Evolutionary conservation across 1,140 invertebrate species (phyloP).

Genomic region (Macrotrachela quadricornifera): DNA sequence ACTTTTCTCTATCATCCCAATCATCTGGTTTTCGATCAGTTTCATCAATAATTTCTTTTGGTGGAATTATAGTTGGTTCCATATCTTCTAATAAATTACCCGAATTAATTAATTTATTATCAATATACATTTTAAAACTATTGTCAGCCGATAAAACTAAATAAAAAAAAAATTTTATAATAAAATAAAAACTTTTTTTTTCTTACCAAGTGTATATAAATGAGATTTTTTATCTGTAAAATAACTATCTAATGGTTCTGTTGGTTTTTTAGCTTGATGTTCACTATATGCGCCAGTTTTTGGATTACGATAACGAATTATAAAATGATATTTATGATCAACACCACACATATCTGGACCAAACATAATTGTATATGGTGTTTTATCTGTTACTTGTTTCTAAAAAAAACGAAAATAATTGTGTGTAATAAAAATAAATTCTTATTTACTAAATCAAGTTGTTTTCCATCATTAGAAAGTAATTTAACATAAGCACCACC

Average conservation of each 20-base stretch:
- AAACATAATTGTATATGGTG: conserved; percentile 94
- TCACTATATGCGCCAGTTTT: conserved; percentile 58
- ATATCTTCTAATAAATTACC: conserved; percentile 72
- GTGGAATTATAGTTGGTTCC: conserved; percentile 70
- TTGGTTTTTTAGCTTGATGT: conserved; percentile 55
- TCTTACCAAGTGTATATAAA: conserved; percentile 54
- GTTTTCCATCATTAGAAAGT: conserved; percentile 36
- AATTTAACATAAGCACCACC: conserved; percentile 93
- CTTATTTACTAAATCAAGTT: conserved; percentile 40
- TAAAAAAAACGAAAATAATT: no score
- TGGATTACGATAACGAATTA: conserved; percentile 88
- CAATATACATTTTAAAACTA: conserved; percentile 38
- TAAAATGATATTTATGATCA: conserved; percentile 87
- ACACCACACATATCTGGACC: conserved; percentile 96
- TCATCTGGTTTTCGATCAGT: conserved; percentile 65
- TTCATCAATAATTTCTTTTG: conserved; percentile 80
- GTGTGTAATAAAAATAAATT: conserved; percentile 26
- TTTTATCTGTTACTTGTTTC: no score
- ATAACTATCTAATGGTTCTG: conserved; percentile 59
- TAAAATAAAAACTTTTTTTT: background rate
- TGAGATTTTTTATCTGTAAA: conserved; percentile 89
- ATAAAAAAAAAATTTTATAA: conserved; percentile 11
- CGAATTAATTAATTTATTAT: conserved; percentile 53
- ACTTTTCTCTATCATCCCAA: conserved; percentile 91
- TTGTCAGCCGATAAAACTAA: conserved; percentile 63